A percentile compares a stretch with the other conserved stretches of the same genome.
Evolutionary conservation across 2,797 vertebrate species (phyloP).

Genomic region (Eulemur albifrons): DNA sequence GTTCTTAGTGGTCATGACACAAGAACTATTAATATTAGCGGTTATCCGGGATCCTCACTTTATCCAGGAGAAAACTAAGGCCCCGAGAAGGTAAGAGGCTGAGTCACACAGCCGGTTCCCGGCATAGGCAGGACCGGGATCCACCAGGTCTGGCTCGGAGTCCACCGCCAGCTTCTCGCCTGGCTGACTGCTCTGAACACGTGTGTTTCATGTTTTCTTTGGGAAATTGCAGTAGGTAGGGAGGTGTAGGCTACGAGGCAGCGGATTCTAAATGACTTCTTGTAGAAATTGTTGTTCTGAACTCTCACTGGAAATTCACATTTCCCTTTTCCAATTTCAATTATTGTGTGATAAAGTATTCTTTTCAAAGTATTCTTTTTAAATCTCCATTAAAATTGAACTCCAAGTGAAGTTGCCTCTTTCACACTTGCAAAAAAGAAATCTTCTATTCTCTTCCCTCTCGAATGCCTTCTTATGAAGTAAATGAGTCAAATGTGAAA

Average conservation of each 20-base stretch:
- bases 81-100: neutral
- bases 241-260: neutral
- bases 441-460: neutral
- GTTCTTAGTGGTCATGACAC: neutral
- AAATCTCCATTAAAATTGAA: slow-evolving; percentile 20
- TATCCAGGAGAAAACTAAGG: neutral
- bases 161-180: neutral
- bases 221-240: neutral
- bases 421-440: neutral
- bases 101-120: neutral
- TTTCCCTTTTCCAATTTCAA: neutral
- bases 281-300: neutral
- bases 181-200: neutral
- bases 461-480: neutral
- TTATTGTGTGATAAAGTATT: neutral
- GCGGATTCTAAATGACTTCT: neutral
- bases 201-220: neutral
- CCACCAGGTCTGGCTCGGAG: neutral
- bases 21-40: neutral
- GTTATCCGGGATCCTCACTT: neutral
- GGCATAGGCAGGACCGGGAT: neutral
- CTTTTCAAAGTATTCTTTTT: neutral
- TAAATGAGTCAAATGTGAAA: neutral
- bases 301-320: neutral
- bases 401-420: neutral